Percentiles rank a stretch among this genome's conserved stretches.
Evolutionary conservation across 2,113 vertebrate genomes (phyloP).

Genomic region (Indri indri): DNA sequence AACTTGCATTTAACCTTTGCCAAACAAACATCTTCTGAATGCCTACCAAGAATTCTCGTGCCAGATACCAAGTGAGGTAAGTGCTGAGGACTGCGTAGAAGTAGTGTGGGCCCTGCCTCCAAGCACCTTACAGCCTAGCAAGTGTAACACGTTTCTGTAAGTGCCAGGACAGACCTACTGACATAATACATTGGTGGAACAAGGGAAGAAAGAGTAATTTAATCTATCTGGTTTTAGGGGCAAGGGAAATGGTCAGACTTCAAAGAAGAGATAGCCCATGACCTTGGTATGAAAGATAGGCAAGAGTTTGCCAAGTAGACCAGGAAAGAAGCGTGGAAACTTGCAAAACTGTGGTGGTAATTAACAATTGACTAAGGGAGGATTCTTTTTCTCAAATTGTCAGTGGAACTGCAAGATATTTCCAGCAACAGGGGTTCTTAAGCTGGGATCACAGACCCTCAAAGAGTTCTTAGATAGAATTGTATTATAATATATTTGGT

Average conservation of each 20-base stretch:
- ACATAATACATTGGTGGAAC: no score
- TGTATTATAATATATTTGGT: neutral
- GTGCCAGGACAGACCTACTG: neutral
- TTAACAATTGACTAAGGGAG: no score
- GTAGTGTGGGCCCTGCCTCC: neutral
- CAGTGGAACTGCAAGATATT: neutral
- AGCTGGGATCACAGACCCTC: neutral
- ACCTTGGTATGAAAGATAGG: neutral
- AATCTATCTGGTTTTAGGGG: neutral
- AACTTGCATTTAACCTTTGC: neutral
- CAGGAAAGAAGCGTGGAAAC: neutral
- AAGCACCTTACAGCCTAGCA: neutral
- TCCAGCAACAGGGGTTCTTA: neutral
- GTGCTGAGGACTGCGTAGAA: neutral
- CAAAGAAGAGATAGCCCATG: neutral
- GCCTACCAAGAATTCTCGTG: neutral
- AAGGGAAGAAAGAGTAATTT: neutral
- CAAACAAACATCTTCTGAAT: neutral
- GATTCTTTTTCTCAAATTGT: neutral
- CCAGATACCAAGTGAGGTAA: neutral
- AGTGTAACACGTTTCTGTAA: neutral
- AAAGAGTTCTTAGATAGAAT: neutral
- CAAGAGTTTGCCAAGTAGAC: neutral
- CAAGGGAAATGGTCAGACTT: neutral
- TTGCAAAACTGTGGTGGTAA: neutral